These are phyloP conservation scores for Anticlea derivata DNA, from an alignment of 2,888 invertebrate genomes.

Conservation along the genomic window DNA sequence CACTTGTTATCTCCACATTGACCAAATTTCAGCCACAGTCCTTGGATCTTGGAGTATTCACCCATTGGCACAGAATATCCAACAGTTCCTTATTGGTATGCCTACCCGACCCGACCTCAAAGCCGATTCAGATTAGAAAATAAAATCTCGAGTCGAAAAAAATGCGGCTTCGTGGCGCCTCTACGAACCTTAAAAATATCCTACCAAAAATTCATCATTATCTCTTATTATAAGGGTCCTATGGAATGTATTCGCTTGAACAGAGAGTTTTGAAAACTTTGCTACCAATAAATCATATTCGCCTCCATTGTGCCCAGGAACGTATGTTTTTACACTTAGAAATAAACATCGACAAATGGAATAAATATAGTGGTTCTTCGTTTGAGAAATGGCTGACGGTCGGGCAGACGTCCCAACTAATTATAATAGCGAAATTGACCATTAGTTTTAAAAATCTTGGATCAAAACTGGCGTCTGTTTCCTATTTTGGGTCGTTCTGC, in stretches of 20 bases:
- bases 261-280: slow-evolving; percentile 5
- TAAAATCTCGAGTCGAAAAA: slow-evolving; percentile 69
- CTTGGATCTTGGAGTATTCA: slow-evolving; percentile 16
- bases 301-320: slow-evolving; percentile 64
- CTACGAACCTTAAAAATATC: slow-evolving; percentile 41
- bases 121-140: slow-evolving; percentile 72
- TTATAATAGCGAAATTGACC: slow-evolving; percentile 50
- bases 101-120: slow-evolving; percentile 59
- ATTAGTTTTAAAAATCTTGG: too few relatives aligned
- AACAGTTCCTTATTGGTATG: slow-evolving; percentile 56
- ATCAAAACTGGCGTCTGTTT: too few relatives aligned
- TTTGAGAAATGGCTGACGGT: slow-evolving; percentile 59
- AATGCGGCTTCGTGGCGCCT: slow-evolving; percentile 76
- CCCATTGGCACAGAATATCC: slow-evolving; percentile 25
- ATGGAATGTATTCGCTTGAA: slow-evolving; percentile 5
- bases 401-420: slow-evolving; percentile 42
- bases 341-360: slow-evolving; percentile 66
- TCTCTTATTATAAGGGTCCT: slow-evolving; percentile 40
- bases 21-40: too few relatives aligned
- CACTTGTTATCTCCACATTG: too few relatives aligned
- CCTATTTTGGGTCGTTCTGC: too few relatives aligned
- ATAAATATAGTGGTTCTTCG: slow-evolving; percentile 59
- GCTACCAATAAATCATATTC: slow-evolving; percentile 74
- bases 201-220: slow-evolving; percentile 25
- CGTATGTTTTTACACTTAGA: slow-evolving; percentile 72